A percentile compares a stretch with the other conserved stretches of the same genome.
Evolutionary conservation across 1,140 invertebrate species (phyloP).

Genomic region (Phortica variegata): DNA sequence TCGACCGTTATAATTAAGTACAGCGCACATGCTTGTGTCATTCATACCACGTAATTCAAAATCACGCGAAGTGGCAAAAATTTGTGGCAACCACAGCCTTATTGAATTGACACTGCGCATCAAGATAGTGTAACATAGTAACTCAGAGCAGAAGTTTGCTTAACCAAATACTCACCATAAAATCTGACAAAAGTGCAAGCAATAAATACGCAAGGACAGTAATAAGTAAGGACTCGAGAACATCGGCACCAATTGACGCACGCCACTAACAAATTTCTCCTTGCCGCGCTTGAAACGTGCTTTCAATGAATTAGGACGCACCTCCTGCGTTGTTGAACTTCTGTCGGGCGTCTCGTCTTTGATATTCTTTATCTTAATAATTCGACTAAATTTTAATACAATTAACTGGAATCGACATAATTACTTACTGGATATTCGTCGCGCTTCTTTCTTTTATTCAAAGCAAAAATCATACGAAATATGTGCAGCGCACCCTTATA

Average conservation of each 20-base stretch:
- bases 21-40: conserved; percentile 58
- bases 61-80: conserved; percentile 59
- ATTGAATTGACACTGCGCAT: conserved; percentile 31
- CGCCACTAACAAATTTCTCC: conserved; percentile 15
- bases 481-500: conserved; percentile 62
- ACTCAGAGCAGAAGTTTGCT: background rate
- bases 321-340: too few species aligned
- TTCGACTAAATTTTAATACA: too few species aligned
- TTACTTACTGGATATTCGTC: conserved; percentile 66
- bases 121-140: background rate
- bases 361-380: conserved; percentile 30
- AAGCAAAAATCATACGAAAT: conserved; percentile 28
- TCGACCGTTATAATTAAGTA: conserved; percentile 21
- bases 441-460: conserved; percentile 64
- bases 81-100: conserved; percentile 60
- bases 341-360: conserved; percentile 23
- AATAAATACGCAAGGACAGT: conserved; percentile 27
- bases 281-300: conserved; percentile 13
- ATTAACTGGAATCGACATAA: too few species aligned
- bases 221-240: conserved; percentile 28
- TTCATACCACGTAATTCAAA: conserved; percentile 54
- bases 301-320: background rate
- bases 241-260: conserved; percentile 37
- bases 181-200: conserved; percentile 39
- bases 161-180: conserved; percentile 23